Percentiles rank a stretch among this genome's conserved stretches.
These are phyloP conservation scores for Aleiodes testaceus DNA, from an alignment of 2,888 invertebrate genomes.

Conservation along the genomic window DNA sequence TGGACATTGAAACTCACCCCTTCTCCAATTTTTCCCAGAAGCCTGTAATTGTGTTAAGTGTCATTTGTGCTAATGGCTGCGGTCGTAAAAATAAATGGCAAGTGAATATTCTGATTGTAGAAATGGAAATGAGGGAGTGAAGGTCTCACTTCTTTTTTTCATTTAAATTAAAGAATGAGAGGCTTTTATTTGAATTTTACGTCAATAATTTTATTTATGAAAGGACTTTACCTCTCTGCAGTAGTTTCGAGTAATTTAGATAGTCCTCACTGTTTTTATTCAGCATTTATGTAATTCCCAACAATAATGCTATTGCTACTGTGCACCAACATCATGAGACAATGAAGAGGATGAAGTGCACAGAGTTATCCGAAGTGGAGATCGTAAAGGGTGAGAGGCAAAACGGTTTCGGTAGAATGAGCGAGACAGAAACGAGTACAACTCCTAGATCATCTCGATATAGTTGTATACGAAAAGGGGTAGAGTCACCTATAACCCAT, in stretches of 20 bases:
- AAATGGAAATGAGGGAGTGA: background rate
- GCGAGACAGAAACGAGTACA: constrained; percentile 13
- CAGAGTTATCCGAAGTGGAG: constrained; percentile 15
- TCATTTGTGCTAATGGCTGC: too few relatives aligned
- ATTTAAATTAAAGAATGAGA: too few relatives aligned
- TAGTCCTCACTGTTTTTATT: background rate
- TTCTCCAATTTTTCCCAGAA: background rate
- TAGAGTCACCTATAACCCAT: constrained; percentile 6
- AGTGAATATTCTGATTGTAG: background rate
- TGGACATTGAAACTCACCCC: too few relatives aligned
- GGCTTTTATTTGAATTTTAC: too few relatives aligned
- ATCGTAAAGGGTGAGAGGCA: constrained; percentile 1
- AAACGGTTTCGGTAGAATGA: background rate
- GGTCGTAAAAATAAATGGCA: background rate
- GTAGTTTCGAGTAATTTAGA: background rate
- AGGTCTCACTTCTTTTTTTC: too few relatives aligned
- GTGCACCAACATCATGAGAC: constrained; percentile 10
- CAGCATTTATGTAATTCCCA: background rate
- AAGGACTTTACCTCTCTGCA: background rate
- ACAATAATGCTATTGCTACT: constrained; percentile 26
- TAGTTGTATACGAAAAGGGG: constrained; percentile 22
- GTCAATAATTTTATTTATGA: too few relatives aligned
- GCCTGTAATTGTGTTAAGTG: too few relatives aligned
- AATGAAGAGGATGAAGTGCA: constrained; percentile 24
- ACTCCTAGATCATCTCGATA: constrained; percentile 40